phyloP scores from a whole-genome alignment of 2,888 invertebrate species.

The Xanthorhoe spadicearia region DNA sequence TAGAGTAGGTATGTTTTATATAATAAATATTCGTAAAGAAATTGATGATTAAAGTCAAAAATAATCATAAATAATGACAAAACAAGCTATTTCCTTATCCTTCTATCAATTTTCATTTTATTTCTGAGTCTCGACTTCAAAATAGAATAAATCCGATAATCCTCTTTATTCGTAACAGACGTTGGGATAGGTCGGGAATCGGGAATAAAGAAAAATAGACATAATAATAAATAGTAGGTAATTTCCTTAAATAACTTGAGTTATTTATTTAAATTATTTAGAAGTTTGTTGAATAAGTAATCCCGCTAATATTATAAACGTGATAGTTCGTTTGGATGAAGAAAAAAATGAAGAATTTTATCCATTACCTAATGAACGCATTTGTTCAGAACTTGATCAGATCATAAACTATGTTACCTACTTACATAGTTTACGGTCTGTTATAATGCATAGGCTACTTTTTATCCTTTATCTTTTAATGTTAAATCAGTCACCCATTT shows the following conservation, averaged over 20 bases:
- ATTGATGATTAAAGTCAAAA: slow-evolving; percentile 13
- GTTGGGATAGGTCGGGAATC: slow-evolving; percentile 40
- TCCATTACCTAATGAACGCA: no score
- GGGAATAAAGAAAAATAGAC: slow-evolving; percentile 18
- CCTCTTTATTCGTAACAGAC: slow-evolving; percentile 41
- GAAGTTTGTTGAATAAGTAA: not conserved
- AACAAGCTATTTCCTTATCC: slow-evolving; percentile 7
- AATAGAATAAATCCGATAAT: slow-evolving; percentile 35
- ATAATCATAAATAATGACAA: slow-evolving; percentile 25
- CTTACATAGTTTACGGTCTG: no score
- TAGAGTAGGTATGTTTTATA: no score
- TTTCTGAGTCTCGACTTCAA: slow-evolving; percentile 10
- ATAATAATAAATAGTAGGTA: slow-evolving; percentile 1
- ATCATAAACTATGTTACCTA: no score
- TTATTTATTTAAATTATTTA: not conserved
- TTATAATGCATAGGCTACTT: no score
- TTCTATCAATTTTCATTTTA: not conserved
- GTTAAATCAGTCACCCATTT: no score
- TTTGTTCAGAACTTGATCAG: no score
- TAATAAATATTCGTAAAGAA: not conserved
- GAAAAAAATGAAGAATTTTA: no score
- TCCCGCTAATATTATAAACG: no score
- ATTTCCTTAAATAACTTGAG: not conserved
- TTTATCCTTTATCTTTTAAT: no score
- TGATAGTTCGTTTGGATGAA: no score